phyloP scores from a whole-genome alignment of 2,113 vertebrate species.

The Atlantisia rogersi region DNA sequence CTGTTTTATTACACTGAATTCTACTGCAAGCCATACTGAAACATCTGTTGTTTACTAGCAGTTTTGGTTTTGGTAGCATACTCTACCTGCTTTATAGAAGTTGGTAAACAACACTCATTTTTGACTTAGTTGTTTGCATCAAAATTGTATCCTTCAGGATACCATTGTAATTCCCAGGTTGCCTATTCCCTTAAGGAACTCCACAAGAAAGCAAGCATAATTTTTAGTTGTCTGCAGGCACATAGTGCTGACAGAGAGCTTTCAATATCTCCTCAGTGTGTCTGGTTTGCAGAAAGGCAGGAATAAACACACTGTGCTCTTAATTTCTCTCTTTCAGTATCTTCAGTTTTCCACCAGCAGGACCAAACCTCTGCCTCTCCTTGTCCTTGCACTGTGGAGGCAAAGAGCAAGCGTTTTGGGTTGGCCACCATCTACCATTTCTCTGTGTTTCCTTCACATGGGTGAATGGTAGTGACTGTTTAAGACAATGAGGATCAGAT shows the following conservation, averaged over 20 bases:
- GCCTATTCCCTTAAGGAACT: not conserved
- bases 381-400: not conserved
- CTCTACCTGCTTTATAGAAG: not conserved
- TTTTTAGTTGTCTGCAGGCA: not conserved
- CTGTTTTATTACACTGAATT: not conserved
- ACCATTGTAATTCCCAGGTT: not conserved
- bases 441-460: not conserved
- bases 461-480: not conserved
- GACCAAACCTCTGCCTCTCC: not conserved
- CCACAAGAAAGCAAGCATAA: not conserved
- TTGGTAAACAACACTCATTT: not conserved
- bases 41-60: not conserved
- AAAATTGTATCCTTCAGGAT: not conserved
- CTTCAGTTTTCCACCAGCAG: not conserved
- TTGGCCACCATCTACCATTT: accelerated
- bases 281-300: not conserved
- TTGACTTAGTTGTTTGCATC: not conserved
- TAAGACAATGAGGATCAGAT: not conserved
- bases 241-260: accelerated
- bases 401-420: not conserved
- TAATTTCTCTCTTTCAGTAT: not conserved
- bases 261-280: not conserved
- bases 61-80: not conserved
- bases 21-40: not conserved
- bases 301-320: not conserved